These are phyloP conservation scores for Meteorus sp. DNA, from an alignment of 1,140 invertebrate genomes.

Conservation along the genomic window DNA sequence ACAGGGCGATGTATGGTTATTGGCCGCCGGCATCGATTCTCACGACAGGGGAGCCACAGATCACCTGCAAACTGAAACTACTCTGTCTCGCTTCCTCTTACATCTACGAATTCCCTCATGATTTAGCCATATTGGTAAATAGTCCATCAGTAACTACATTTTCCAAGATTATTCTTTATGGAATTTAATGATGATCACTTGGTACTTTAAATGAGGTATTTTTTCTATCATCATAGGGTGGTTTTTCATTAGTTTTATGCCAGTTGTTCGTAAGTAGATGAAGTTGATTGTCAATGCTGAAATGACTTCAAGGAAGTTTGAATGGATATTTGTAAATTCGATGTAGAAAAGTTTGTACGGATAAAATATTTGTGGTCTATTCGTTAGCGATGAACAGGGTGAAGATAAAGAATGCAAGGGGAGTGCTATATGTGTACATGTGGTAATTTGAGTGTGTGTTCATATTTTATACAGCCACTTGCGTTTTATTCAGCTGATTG, in stretches of 20 bases:
- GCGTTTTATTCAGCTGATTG: constrained; percentile 48
- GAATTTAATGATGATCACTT: too few species aligned
- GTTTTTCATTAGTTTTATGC: too few species aligned
- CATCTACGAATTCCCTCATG: not conserved
- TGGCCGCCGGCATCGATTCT: constrained; percentile 57
- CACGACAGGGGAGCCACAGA: constrained; percentile 56
- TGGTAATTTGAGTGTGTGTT: constrained; percentile 11
- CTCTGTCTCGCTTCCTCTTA: constrained; percentile 15
- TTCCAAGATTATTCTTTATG: too few species aligned
- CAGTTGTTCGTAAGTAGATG: too few species aligned
- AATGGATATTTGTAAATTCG: too few species aligned
- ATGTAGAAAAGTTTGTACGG: too few species aligned
- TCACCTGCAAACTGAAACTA: constrained; percentile 55
- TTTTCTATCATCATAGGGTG: too few species aligned
- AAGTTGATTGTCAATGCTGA: too few species aligned
- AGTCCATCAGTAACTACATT: not conserved
- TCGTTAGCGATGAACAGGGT: too few species aligned
- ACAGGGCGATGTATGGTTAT: constrained; percentile 57
- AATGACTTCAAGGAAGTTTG: too few species aligned
- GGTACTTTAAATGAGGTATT: too few species aligned
- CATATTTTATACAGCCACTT: constrained; percentile 35
- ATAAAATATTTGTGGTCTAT: too few species aligned
- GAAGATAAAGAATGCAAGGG: not conserved
- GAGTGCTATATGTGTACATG: constrained; percentile 1
- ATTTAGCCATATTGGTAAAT: constrained; percentile 12